Evolutionary conservation across 2,888 invertebrate species (phyloP), one percentile per base, ranked within the genome.

Genomic region (Drosophila quinaria): DNA sequence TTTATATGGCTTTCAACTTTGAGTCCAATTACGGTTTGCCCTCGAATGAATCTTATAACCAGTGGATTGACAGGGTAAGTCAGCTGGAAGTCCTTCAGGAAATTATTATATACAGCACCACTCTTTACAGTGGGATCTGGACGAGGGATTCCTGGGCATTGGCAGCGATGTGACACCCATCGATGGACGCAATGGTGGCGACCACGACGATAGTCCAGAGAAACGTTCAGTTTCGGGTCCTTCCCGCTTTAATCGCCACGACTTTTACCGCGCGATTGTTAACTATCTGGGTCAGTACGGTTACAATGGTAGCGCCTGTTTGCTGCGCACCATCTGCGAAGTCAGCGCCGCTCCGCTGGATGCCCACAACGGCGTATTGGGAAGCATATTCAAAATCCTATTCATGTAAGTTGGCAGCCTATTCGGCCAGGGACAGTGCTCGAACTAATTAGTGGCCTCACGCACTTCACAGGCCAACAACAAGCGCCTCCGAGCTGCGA

Each of bases 1-100:
- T 96, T 5, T 96, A 95, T 82, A 93, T 96, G 58, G 95, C 96
- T 0, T 96, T 95, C 90, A 96, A 96, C 92, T 95, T 96, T 87
- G 96, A 96, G 87, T 94, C 95, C 0, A 95, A 95, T 89, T 96
- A 95, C 92, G 92, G 91, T 46, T 91, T 95, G 4, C 94, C 96
- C 0, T 93, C 94, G 25, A 94, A 94, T 0, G 93, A 94, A 68
- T 93, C 94, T 1, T 94, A 94, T 54, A 94, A 94, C 90, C 76
- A 94, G 19, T 94, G 94, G 83, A 94, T 93, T 49, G 89, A 94
- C 64, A 94, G 94, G 55, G 95, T 95, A 90, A 93, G 93, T 91
- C 19, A 15, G 17, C 15, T 25, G 35, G 8, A n/a, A 19, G 6
- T 44, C 1, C 13, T 1, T 11, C 39, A 17, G 33, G 13, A 22